A percentile compares a stretch with the other conserved stretches of the same genome.
Evolutionary conservation across 2,888 invertebrate genomes (phyloP).

Genomic region (Phania funesta): DNA sequence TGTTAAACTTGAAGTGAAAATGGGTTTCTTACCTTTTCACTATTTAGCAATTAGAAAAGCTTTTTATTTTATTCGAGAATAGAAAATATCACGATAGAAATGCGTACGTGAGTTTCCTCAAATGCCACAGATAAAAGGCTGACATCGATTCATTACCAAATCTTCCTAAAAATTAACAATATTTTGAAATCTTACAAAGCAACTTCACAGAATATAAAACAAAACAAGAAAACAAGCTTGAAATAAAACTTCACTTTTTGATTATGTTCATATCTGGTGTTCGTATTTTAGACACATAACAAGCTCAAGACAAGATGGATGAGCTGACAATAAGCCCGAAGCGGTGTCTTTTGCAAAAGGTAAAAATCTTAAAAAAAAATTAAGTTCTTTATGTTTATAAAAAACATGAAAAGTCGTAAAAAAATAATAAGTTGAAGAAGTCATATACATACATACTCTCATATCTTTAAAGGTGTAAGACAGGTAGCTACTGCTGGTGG

Average conservation of each 20-base stretch:
- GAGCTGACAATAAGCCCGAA: constrained; percentile 66
- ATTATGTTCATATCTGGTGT: constrained; percentile 4
- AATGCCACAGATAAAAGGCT: constrained; percentile 40
- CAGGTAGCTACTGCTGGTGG: constrained; percentile 63
- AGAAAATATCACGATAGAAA: background rate
- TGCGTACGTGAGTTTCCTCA: constrained; percentile 48
- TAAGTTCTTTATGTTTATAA: constrained; percentile 22
- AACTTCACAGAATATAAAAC: background rate
- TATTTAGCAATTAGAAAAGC: background rate
- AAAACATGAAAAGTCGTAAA: constrained; percentile 29
- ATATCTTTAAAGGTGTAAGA: constrained; percentile 64
- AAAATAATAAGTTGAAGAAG: background rate
- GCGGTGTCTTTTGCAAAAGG: constrained; percentile 56
- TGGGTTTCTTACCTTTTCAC: background rate
- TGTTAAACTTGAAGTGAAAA: no score
- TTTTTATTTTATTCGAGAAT: background rate
- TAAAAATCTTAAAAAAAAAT: constrained; percentile 18
- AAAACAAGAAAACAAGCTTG: constrained; percentile 1
- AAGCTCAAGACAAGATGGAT: constrained; percentile 65
- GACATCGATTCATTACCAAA: constrained; percentile 34
- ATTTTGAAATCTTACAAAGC: constrained; percentile 31
- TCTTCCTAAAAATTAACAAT: constrained; percentile 28
- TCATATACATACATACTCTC: background rate
- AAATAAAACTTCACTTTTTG: constrained; percentile 47
- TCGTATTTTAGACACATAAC: constrained; percentile 59